phyloP scores from a whole-genome alignment of 2,888 invertebrate genomes.

The Merodon equestris region DNA sequence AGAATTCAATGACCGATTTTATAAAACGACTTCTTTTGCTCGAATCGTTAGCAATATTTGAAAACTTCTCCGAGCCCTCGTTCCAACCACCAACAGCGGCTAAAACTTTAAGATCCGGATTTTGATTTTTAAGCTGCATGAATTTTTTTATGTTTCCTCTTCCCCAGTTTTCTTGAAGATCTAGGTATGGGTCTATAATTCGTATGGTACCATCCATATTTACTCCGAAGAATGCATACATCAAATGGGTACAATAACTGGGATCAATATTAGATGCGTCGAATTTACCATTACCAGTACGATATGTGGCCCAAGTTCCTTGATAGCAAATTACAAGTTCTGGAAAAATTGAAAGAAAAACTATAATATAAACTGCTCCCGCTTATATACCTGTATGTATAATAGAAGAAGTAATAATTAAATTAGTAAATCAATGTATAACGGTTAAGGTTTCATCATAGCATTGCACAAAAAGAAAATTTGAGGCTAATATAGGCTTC shows the following conservation, averaged over 20 bases:
- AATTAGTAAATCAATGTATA: too few species aligned
- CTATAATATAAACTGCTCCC: neutral
- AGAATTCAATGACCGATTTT: constrained; percentile 72
- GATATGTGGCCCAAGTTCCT: constrained; percentile 88
- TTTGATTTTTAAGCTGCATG: constrained; percentile 76
- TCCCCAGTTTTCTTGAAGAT: constrained; percentile 83
- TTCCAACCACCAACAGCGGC: constrained; percentile 79
- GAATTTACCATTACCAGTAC: constrained; percentile 83
- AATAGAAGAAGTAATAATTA: too few species aligned
- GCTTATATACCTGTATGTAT: too few species aligned
- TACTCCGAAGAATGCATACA: constrained; percentile 87
- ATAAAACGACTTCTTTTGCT: constrained; percentile 73
- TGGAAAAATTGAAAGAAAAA: constrained; percentile 71
- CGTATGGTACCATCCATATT: constrained; percentile 80
- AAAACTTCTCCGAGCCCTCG: constrained; percentile 80
- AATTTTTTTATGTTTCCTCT: constrained; percentile 78
- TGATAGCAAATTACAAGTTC: constrained; percentile 86
- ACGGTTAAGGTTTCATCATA: too few species aligned
- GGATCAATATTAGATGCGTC: constrained; percentile 84
- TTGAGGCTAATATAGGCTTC: too few species aligned
- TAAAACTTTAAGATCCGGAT: constrained; percentile 78
- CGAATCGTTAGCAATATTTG: constrained; percentile 77
- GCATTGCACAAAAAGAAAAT: too few species aligned
- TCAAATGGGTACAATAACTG: constrained; percentile 85
- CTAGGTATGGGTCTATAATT: constrained; percentile 82